phyloP scores from a whole-genome alignment of 2,797 vertebrate species.

The Graptemys geographica region DNA sequence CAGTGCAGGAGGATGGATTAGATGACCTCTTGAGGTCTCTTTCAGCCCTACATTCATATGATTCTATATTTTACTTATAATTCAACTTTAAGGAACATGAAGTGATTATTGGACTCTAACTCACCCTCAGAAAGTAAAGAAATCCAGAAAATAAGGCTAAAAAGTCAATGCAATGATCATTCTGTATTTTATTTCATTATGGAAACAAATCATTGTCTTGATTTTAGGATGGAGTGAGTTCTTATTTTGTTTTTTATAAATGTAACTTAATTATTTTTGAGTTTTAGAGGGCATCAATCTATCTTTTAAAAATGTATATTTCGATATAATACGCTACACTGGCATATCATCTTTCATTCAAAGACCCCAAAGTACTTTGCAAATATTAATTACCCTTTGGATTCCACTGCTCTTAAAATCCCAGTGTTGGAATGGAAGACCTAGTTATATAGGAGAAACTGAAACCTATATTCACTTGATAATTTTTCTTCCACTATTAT shows the following conservation, averaged over 20 bases:
- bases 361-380: neutral
- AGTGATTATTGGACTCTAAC: neutral
- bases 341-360: neutral
- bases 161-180: neutral
- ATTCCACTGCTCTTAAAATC: no score
- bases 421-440: no score
- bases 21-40: neutral
- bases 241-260: neutral
- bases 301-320: neutral
- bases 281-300: neutral
- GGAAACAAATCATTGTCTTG: neutral
- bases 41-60: neutral
- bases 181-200: neutral
- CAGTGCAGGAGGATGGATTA: neutral
- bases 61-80: neutral
- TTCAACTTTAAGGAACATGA: neutral
- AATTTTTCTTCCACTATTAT: no score
- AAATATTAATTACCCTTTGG: neutral
- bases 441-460: no score
- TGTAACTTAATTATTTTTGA: neutral
- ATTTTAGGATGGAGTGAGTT: neutral
- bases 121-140: neutral
- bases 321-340: neutral
- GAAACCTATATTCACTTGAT: no score
- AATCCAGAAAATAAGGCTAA: neutral